These are phyloP conservation scores for Chaitophorus viminalis DNA, from an alignment of 2,888 invertebrate species.

Conservation along the genomic window DNA sequence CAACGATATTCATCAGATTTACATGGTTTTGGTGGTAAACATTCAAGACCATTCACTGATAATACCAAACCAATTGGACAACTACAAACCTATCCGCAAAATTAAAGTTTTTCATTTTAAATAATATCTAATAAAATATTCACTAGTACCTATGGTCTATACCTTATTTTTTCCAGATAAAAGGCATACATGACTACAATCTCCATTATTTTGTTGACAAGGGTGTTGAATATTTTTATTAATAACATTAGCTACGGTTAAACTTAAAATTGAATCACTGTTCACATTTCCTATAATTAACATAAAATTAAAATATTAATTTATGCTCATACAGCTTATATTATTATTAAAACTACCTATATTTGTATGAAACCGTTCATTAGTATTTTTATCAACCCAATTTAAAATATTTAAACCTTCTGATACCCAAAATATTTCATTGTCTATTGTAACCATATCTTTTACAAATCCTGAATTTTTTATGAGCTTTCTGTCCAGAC, in stretches of 20 bases:
- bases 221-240: conserved; percentile 68
- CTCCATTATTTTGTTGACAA: conserved; percentile 73
- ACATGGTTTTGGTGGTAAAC: conserved; percentile 61
- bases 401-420: conserved; percentile 71
- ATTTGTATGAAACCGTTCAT: conserved; percentile 67
- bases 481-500: conserved; percentile 42
- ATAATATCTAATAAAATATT: conserved; percentile 1
- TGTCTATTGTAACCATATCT: conserved; percentile 68
- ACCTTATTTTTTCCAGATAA: conserved; percentile 61
- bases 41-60: conserved; percentile 64
- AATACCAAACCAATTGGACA: conserved; percentile 78
- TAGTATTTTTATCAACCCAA: conserved; percentile 72
- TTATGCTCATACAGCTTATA: neutral
- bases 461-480: conserved; percentile 34
- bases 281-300: conserved; percentile 38
- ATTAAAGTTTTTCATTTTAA: neutral
- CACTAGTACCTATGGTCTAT: too few species aligned
- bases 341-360: conserved; percentile 66
- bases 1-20: conserved; percentile 73
- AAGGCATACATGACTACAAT: conserved; percentile 81
- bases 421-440: conserved; percentile 78
- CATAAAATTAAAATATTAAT: conserved; percentile 46
- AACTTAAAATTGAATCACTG: conserved; percentile 37
- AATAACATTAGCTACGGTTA: conserved; percentile 36
- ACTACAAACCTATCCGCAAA: conserved; percentile 67